Conservation (phyloP, 2,797 vertebrate genomes). For the Botia almorhae region DNA sequence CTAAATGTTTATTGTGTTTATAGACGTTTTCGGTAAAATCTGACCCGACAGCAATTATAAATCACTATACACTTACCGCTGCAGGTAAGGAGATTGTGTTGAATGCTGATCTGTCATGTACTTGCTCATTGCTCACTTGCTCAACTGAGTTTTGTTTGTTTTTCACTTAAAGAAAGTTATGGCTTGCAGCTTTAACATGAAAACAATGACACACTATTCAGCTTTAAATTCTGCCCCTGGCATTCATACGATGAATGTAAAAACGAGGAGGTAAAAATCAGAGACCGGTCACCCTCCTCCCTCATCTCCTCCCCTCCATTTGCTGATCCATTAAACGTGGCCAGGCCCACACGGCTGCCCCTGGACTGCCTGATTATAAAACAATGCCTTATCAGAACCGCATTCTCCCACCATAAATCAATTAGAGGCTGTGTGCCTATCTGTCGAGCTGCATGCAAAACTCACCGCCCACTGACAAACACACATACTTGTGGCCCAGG, state of each 20-base stretch:
- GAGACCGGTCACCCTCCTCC: slow-evolving; percentile 42
- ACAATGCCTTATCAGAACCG: slow-evolving; percentile 80
- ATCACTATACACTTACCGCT: no score
- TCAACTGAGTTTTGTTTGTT: no score
- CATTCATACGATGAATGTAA: slow-evolving; percentile 66
- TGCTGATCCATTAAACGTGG: slow-evolving; percentile 77
- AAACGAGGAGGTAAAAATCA: slow-evolving; percentile 70
- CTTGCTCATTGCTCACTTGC: no score
- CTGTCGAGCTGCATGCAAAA: slow-evolving; percentile 70
- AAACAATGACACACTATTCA: slow-evolving; percentile 22
- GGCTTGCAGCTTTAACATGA: not conserved
- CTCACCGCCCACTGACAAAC: slow-evolving; percentile 65
- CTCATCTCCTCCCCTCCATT: slow-evolving; percentile 42
- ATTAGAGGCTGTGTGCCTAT: slow-evolving; percentile 80
- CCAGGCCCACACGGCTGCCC: slow-evolving; percentile 77
- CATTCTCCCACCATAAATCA: slow-evolving; percentile 81
- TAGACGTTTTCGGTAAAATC: no score
- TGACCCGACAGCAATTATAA: no score
- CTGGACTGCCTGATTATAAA: slow-evolving; percentile 74
- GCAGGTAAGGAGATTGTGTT: no score
- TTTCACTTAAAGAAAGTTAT: not conserved
- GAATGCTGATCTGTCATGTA: no score
- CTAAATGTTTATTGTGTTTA: no score
- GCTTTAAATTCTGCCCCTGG: slow-evolving; percentile 62
- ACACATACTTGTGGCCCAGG: slow-evolving; percentile 60